phyloP scores from a whole-genome alignment of 2,113 vertebrate genomes.

The Hippoglossus stenolepis region DNA sequence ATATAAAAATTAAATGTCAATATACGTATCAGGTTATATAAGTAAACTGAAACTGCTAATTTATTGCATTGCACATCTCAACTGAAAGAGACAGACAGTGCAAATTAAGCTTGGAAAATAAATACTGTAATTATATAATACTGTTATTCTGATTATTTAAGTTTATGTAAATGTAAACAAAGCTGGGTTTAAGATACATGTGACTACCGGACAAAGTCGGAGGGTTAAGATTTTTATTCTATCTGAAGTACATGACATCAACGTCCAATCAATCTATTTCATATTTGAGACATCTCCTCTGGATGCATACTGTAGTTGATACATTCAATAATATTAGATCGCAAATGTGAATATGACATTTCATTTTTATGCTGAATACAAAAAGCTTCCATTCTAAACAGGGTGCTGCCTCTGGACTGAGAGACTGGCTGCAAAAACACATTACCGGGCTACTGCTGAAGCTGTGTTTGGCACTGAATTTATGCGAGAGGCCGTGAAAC shows the following conservation, averaged over 20 bases:
- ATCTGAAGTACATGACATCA: too few relatives aligned
- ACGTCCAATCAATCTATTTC: too few relatives aligned
- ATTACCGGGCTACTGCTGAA: conserved; percentile 20
- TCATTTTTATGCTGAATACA: conserved; percentile 33
- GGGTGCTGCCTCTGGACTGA: conserved; percentile 80
- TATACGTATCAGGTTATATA: too few relatives aligned
- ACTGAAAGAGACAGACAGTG: not conserved
- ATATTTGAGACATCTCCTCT: too few relatives aligned
- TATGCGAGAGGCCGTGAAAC: conserved; percentile 48
- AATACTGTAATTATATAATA: not conserved
- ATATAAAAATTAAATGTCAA: not conserved
- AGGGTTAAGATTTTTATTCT: too few relatives aligned
- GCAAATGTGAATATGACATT: conserved; percentile 22
- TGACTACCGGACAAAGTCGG: too few relatives aligned
- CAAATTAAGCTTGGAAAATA: not conserved
- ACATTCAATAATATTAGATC: not conserved
- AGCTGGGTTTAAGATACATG: not conserved
- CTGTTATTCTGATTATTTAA: not conserved
- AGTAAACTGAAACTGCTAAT: too few relatives aligned
- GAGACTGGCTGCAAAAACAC: conserved; percentile 59
- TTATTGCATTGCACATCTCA: too few relatives aligned
- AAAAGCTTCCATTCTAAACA: conserved; percentile 66
- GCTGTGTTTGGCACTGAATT: conserved; percentile 38
- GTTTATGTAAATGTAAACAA: not conserved
- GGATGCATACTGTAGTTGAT: conserved; percentile 9